Conservation (phyloP, 1,140 invertebrate genomes). For the Macrobrachium rosenbergii region DNA sequence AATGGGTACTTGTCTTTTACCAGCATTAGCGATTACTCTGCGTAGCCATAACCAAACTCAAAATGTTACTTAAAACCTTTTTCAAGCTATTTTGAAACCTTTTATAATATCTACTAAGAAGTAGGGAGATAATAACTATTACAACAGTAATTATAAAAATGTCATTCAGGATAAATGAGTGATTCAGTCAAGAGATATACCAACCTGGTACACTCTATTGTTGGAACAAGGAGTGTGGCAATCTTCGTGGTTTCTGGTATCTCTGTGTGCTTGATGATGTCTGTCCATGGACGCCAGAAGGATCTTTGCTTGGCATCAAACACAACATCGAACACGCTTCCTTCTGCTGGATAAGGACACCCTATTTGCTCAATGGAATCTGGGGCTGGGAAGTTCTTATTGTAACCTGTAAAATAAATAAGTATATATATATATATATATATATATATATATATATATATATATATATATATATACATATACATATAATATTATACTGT, state of each 20-base stretch:
- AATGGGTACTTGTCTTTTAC: no score
- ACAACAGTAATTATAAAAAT: background rate
- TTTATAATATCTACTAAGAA: background rate
- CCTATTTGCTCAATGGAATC: constrained; percentile 78
- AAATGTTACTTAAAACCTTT: background rate
- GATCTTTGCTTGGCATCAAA: constrained; percentile 74
- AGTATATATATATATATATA: background rate
- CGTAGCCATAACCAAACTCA: no score
- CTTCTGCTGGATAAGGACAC: constrained; percentile 81
- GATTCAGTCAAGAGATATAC: background rate
- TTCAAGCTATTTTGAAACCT: background rate
- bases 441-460: constrained; percentile 14
- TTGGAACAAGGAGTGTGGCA: constrained; percentile 85
- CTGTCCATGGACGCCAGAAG: constrained; percentile 82
- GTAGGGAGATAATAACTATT: background rate
- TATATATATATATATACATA: background rate
- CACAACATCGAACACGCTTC: constrained; percentile 83
- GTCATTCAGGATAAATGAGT: background rate
- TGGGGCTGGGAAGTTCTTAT: constrained; percentile 78
- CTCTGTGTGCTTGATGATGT: constrained; percentile 76
- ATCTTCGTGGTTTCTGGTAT: constrained; percentile 76
- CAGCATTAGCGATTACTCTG: no score
- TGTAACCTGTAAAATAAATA: constrained; percentile 70
- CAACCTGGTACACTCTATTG: constrained; percentile 86
- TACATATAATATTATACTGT: background rate